Evolutionary conservation across 2,113 vertebrate species (phyloP).

Genomic region (Dolichotis patagonum): DNA sequence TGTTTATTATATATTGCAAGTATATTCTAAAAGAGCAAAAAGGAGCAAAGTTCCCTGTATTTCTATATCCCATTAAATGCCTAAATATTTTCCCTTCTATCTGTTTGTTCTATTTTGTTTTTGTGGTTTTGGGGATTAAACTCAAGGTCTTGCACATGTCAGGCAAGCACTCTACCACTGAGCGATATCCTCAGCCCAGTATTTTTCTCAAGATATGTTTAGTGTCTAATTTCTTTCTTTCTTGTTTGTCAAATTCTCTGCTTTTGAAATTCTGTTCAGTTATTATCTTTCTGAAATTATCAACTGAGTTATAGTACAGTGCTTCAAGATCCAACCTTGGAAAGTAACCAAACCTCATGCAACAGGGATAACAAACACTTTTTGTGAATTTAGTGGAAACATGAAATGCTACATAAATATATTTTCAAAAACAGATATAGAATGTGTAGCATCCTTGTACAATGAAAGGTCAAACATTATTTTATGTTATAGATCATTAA

Average conservation of each 20-base stretch:
- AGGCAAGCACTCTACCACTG: background rate
- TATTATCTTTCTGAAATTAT: background rate
- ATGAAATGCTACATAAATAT: constrained; percentile 9
- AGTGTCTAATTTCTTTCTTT: constrained; percentile 14
- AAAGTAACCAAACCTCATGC: background rate
- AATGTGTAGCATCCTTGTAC: background rate
- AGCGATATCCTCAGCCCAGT: background rate
- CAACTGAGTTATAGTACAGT: background rate
- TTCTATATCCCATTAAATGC: background rate
- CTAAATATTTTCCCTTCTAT: background rate
- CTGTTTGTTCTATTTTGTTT: background rate
- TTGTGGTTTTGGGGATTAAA: background rate
- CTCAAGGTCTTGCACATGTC: background rate
- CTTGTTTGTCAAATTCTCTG: background rate
- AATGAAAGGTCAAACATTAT: constrained; percentile 37
- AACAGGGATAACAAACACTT: background rate
- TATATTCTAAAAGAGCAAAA: background rate
- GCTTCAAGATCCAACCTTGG: background rate
- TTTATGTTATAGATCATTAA: constrained; percentile 45
- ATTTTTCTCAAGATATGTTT: background rate
- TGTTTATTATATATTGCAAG: background rate
- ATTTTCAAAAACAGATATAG: background rate
- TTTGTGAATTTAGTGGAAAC: constrained; percentile 20
- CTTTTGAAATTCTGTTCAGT: background rate
- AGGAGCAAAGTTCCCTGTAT: background rate